Percentiles rank a stretch among this genome's conserved stretches.
phyloP scores from a whole-genome alignment of 2,113 vertebrate species.

The Istiophorus platypterus region DNA sequence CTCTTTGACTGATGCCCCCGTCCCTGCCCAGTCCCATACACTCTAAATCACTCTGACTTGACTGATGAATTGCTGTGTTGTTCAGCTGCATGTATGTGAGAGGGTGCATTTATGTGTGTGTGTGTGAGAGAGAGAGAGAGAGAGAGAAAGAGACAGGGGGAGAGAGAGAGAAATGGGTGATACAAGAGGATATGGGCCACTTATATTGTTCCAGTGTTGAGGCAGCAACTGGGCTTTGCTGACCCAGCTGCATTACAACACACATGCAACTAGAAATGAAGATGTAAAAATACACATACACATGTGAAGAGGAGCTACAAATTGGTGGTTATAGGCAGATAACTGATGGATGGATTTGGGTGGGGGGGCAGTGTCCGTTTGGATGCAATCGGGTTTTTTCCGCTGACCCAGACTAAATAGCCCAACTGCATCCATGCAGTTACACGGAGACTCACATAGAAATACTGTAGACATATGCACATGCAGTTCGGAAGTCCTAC shows the following conservation, averaged over 20 bases:
- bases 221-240: slow-evolving; percentile 50
- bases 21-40: slow-evolving; percentile 13
- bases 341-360: not conserved
- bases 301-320: not conserved
- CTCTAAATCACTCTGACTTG: slow-evolving; percentile 57
- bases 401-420: slow-evolving; percentile 15
- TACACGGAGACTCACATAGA: slow-evolving; percentile 4
- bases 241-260: slow-evolving; percentile 55
- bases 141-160: slow-evolving; percentile 17
- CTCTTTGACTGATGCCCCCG: slow-evolving; percentile 50
- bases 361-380: not conserved
- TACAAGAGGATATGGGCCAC: slow-evolving; percentile 43
- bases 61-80: slow-evolving; percentile 53
- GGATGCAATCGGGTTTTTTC: not conserved
- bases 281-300: slow-evolving; percentile 4
- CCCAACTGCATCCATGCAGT: slow-evolving; percentile 37
- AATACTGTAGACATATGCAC: slow-evolving; percentile 23
- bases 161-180: slow-evolving; percentile 45
- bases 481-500: slow-evolving; percentile 48
- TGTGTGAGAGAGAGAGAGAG: slow-evolving; percentile 29
- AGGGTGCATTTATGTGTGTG: slow-evolving; percentile 10
- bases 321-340: not conserved
- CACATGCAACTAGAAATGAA: slow-evolving; percentile 29
- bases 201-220: slow-evolving; percentile 46
- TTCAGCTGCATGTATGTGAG: slow-evolving; percentile 20